These are phyloP conservation scores for Harmothoe impar DNA, from an alignment of 2,888 invertebrate species.

Conservation along the genomic window DNA sequence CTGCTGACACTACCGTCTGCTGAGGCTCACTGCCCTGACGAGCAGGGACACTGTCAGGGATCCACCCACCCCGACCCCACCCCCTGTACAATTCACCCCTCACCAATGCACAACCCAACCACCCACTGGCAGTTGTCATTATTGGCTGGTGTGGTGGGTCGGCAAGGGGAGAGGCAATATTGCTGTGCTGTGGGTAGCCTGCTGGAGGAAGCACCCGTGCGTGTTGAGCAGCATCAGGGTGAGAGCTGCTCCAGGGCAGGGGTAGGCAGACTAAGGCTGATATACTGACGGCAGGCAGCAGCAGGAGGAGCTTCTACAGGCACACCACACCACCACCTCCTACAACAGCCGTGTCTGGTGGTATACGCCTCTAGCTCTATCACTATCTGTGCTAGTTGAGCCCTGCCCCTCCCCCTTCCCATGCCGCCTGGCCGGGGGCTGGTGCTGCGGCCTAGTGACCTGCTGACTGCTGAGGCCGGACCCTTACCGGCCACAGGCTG, in stretches of 20 bases:
- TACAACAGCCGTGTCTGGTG: too few species aligned
- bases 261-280: background rate
- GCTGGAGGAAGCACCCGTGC: background rate
- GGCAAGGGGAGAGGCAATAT: background rate
- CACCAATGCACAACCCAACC: background rate
- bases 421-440: background rate
- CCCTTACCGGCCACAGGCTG: background rate
- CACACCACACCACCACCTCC: background rate
- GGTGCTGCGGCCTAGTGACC: background rate
- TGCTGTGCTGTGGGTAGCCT: background rate
- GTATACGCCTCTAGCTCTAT: background rate
- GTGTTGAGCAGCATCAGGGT: slow-evolving; percentile 15
- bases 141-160: background rate
- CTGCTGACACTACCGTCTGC: background rate
- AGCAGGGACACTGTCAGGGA: background rate
- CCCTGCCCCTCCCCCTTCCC: background rate
- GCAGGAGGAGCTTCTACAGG: background rate
- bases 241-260: slow-evolving; percentile 20
- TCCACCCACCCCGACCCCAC: background rate
- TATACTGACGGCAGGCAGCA: background rate
- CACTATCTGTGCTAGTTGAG: background rate
- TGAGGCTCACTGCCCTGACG: background rate
- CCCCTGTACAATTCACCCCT: background rate
- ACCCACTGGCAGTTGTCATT: slow-evolving; percentile 18
- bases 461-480: background rate